Percentiles rank a stretch among this genome's conserved stretches.
Evolutionary conservation across 2,888 invertebrate genomes (phyloP).

Genomic region (Drepanosiphum platanoidis): DNA sequence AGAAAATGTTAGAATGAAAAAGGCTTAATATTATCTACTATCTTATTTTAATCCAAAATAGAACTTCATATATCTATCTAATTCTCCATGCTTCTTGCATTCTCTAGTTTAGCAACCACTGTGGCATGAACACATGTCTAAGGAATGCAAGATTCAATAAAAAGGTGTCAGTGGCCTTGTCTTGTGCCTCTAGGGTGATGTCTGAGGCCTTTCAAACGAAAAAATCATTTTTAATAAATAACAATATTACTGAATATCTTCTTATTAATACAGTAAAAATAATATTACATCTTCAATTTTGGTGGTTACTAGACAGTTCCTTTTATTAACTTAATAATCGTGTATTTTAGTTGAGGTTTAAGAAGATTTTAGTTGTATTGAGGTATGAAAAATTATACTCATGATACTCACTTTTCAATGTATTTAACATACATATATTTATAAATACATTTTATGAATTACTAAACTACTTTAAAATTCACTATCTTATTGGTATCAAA

Average conservation of each 20-base stretch:
- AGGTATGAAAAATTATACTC: too few relatives aligned
- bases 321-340: conserved; percentile 3
- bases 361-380: too few relatives aligned
- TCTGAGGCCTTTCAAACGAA: conserved; percentile 33
- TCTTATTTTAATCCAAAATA: neutral
- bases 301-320: neutral
- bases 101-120: conserved; percentile 47
- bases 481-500: too few relatives aligned
- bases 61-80: neutral
- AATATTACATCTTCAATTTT: neutral
- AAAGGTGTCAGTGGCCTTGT: conserved; percentile 55
- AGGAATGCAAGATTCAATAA: conserved; percentile 39
- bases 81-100: too few relatives aligned
- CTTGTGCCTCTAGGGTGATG: conserved; percentile 19
- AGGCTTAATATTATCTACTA: neutral
- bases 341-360: neutral
- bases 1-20: neutral
- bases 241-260: conserved; percentile 30
- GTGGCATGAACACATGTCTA: conserved; percentile 18
- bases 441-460: neutral
- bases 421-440: neutral
- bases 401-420: neutral
- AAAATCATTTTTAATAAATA: conserved; percentile 1
- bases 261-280: neutral
- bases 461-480: too few relatives aligned